Evolutionary conservation across 2,797 vertebrate species (phyloP).

Genomic region (Phyllotis vaccarum): DNA sequence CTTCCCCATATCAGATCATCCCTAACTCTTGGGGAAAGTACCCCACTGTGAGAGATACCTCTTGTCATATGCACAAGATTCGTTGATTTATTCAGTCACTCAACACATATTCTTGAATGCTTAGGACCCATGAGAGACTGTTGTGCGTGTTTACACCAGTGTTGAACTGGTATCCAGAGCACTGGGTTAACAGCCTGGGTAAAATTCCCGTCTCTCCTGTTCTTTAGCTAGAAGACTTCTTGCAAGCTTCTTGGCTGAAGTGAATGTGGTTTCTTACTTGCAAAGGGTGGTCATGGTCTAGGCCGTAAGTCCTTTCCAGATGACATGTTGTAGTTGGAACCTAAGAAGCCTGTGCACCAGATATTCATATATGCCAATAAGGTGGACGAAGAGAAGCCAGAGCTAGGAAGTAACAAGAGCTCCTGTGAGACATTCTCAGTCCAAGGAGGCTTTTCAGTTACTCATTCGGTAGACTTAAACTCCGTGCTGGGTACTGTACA

Average conservation of each 20-base stretch:
- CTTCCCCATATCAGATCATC: background rate
- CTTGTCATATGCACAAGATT: background rate
- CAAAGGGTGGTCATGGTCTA: background rate
- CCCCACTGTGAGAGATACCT: background rate
- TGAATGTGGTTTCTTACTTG: background rate
- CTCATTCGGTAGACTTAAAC: background rate
- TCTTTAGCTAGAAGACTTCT: background rate
- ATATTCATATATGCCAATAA: background rate
- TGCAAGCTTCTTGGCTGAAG: background rate
- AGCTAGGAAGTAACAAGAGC: background rate
- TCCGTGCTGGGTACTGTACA: background rate
- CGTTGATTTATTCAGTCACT: background rate
- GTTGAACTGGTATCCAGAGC: background rate
- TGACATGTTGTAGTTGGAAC: background rate
- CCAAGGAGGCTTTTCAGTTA: background rate
- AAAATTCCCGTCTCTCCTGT: background rate
- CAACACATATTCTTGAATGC: constrained; percentile 1
- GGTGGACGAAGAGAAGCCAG: background rate
- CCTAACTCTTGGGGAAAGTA: background rate
- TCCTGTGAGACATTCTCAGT: background rate
- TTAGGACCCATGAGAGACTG: background rate
- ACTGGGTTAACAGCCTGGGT: background rate
- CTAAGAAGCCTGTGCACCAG: background rate
- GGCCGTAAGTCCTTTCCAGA: background rate
- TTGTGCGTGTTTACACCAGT: background rate